Percentiles rank a stretch among this genome's conserved stretches.
Conservation (phyloP, 1,140 invertebrate species). For the Solenopsis fugax region DNA sequence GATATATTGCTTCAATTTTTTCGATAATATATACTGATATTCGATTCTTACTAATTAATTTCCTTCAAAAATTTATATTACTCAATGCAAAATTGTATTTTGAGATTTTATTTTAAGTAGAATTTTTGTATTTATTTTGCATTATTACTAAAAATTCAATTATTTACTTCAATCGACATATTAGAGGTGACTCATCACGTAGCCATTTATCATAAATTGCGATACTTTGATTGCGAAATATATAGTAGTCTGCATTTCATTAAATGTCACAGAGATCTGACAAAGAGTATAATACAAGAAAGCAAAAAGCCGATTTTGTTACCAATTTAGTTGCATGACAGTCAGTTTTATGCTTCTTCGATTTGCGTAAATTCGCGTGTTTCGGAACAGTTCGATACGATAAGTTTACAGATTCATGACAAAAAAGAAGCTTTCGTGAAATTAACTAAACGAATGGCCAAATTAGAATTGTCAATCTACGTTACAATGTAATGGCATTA, state of each 20-base stretch:
- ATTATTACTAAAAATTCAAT: constrained; percentile 9
- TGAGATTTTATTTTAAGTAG: neutral
- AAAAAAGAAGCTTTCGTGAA: constrained; percentile 10
- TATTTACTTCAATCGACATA: neutral
- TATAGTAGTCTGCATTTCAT: neutral
- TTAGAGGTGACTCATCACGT: neutral
- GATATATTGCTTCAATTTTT: neutral
- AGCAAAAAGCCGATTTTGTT: neutral
- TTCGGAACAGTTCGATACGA: constrained; percentile 25
- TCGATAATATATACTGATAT: constrained; percentile 8
- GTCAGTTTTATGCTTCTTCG: constrained; percentile 35
- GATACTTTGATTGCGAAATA: neutral
- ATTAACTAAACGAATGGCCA: neutral
- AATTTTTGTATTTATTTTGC: neutral
- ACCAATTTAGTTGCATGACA: constrained; percentile 53
- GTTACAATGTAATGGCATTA: neutral
- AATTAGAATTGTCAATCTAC: constrained; percentile 32
- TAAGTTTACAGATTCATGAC: constrained; percentile 9
- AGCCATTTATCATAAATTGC: neutral
- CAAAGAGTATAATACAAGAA: constrained; percentile 15
- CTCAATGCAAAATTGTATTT: neutral
- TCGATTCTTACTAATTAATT: neutral
- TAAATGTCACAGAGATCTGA: neutral
- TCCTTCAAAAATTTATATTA: neutral
- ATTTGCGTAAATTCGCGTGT: constrained; percentile 53